A percentile compares a stretch with the other conserved stretches of the same genome.
These are phyloP conservation scores for Solenodon paradoxus DNA, from an alignment of 2,113 vertebrate genomes.

Conservation along the genomic window DNA sequence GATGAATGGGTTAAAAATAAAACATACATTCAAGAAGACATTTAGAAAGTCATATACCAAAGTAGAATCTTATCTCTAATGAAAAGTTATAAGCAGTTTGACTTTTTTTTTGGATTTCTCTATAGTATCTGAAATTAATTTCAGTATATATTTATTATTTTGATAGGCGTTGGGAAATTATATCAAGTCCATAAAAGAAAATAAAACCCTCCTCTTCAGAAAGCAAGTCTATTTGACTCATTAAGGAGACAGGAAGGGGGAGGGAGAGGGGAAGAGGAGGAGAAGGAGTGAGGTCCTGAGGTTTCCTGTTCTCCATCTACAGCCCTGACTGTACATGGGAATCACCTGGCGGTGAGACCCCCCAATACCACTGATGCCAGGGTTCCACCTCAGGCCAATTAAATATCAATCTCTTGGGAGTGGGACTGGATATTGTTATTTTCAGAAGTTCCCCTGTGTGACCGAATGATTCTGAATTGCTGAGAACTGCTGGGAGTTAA, in stretches of 20 bases:
- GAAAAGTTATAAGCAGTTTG: background rate
- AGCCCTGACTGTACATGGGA: background rate
- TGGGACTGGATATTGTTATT: background rate
- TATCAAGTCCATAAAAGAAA: background rate
- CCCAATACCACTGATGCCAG: background rate
- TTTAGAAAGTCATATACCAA: background rate
- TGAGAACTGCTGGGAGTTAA: background rate
- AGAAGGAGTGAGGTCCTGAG: background rate
- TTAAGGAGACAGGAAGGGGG: background rate
- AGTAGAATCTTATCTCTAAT: background rate
- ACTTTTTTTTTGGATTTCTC: background rate
- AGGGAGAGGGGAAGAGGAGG: fast-evolving
- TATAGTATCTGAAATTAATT: background rate
- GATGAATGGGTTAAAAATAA: background rate
- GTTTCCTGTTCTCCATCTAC: background rate
- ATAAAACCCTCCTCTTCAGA: background rate
- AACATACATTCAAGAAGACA: background rate
- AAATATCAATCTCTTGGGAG: background rate
- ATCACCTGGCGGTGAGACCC: background rate
- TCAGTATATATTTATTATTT: background rate
- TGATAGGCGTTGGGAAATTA: background rate
- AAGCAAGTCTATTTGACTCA: background rate
- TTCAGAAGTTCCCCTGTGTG: background rate
- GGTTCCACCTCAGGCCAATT: background rate
- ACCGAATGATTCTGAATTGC: background rate